phyloP scores from a whole-genome alignment of 2,797 vertebrate species.

The Octomys mimax region DNA sequence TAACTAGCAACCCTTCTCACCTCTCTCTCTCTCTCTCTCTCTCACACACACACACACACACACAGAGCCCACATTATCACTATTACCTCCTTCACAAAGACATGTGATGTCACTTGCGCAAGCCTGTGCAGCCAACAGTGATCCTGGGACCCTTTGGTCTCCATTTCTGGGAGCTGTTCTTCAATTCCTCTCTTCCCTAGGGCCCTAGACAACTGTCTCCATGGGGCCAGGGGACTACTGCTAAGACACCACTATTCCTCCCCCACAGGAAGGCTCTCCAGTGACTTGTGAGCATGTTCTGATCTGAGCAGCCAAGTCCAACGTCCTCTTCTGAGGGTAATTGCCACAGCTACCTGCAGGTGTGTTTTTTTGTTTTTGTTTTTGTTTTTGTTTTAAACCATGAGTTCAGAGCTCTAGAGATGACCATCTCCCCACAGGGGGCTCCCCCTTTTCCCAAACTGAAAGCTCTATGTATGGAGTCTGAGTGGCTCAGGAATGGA shows the following conservation, averaged over 20 bases:
- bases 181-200: background rate
- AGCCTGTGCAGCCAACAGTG: background rate
- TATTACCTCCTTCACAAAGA: conserved; percentile 11
- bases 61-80: background rate
- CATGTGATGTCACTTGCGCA: background rate
- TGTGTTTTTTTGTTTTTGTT: conserved; percentile 66
- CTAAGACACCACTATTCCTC: background rate
- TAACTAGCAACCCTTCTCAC: background rate
- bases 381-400: background rate
- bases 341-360: conserved; percentile 56
- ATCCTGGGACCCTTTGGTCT: background rate
- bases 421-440: conserved; percentile 48
- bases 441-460: background rate
- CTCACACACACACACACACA: background rate
- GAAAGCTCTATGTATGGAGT: background rate
- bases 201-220: background rate
- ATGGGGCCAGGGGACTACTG: background rate
- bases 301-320: conserved; percentile 2
- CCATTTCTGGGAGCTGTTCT: conserved; percentile 33
- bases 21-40: background rate
- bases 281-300: conserved; percentile 40
- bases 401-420: conserved; percentile 61
- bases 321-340: conserved; percentile 37
- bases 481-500: background rate
- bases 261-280: background rate